These are phyloP conservation scores for Cheilosia scutellata DNA, from an alignment of 2,888 invertebrate genomes.

Conservation along the genomic window DNA sequence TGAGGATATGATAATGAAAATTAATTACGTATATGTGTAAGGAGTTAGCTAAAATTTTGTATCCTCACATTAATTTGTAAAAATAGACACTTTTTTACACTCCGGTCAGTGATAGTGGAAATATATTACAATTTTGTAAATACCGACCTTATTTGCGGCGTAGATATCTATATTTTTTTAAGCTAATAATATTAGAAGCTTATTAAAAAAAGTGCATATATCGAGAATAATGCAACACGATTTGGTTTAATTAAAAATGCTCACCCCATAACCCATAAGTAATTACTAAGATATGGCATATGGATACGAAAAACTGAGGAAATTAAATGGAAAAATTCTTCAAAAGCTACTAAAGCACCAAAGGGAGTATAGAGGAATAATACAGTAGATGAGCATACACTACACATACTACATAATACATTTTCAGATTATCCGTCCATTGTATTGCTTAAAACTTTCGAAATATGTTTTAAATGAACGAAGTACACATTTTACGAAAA, in stretches of 20 bases:
- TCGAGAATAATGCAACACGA: too few relatives aligned
- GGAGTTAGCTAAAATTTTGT: not conserved
- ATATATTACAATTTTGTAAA: too few relatives aligned
- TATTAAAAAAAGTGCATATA: too few relatives aligned
- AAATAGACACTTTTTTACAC: not conserved
- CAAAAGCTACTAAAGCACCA: not conserved
- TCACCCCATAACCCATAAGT: too few relatives aligned
- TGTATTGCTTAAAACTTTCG: constrained; percentile 16
- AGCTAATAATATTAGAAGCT: too few relatives aligned
- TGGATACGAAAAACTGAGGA: not conserved
- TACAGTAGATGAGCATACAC: not conserved
- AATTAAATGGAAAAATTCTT: not conserved
- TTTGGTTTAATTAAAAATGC: too few relatives aligned
- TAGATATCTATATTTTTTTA: too few relatives aligned
- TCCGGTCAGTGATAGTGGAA: constrained; percentile 7
- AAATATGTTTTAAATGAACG: not conserved
- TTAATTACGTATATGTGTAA: not conserved
- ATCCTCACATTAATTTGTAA: not conserved
- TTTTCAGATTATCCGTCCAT: constrained; percentile 49
- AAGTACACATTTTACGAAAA: not conserved
- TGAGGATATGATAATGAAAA: not conserved
- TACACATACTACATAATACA: not conserved
- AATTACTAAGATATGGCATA: not conserved
- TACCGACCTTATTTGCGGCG: too few relatives aligned
- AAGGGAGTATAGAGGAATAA: not conserved